Base-by-base conservation (phyloP, 1,140 invertebrate species). In the Drosophila lini region DNA sequence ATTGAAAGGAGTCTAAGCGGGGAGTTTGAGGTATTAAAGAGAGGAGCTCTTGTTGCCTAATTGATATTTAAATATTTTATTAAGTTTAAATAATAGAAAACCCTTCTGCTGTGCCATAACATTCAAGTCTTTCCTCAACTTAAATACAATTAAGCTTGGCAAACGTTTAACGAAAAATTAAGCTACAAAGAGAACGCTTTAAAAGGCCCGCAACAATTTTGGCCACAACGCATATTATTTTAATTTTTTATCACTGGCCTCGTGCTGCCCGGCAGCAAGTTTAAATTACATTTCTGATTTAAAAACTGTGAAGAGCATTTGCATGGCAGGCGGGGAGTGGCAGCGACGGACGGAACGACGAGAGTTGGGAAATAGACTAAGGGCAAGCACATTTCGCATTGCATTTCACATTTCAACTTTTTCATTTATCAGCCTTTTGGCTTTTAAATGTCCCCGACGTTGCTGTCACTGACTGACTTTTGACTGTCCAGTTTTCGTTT, bases 371-470 rank as follows among this genome's bases (percentile, higher is more conserved):
- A 63, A 75, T 48, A 64, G 60, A 53, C 64, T 74, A 58, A 74
- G 55, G 50, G 52, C 50, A 77, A 63, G 76, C 59, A 79, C 65
- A 78, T 80, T 70, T 69, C 75, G 74, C 65, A 79, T 79, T 76
- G 74, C 65, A 79, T 79, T 76, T 76, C 74, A 53, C 74, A 78
- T 82, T 82, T 82, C 76, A 79, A 82, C 69, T 79, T 82, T 82
- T 82, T 79, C 80, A 82, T 82, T 82, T 82, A 82, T 82, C 80
- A 82, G 80, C 70, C 75, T 83, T 82, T 82, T 78, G 69, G 80
- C 75, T 78, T 78, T 78, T 78, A 78, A 78, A 77, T 78, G 75
- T 78, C 75, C 67, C 74, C 75, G 60, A 61, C 64, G 64, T 60
- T 61, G 60, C 75, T 81, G 75, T 78, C 75, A 78, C 75, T 70